Evolutionary conservation across 2,797 vertebrate genomes (phyloP).

Genomic region (Trematomus bernacchii): DNA sequence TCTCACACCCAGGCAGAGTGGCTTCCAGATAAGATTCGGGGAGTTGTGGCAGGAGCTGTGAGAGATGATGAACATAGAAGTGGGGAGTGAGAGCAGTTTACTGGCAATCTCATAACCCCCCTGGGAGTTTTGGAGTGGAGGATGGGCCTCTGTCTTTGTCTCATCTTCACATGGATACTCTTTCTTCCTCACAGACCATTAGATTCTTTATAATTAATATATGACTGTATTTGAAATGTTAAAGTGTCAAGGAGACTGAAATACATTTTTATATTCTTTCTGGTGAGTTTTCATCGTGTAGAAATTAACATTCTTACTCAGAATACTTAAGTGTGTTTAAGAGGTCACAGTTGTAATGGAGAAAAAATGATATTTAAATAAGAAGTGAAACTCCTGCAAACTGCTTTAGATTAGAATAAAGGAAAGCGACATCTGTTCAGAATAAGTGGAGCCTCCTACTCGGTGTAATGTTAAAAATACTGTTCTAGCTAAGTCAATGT

Average conservation of each 20-base stretch:
- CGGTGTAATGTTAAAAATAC: conserved; percentile 12
- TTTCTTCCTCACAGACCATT: conserved; percentile 39
- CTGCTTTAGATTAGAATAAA: conserved; percentile 22
- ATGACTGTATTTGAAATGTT: conserved; percentile 45
- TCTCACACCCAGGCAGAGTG: conserved; percentile 62
- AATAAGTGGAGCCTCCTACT: conserved; percentile 34
- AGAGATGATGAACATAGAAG: conserved; percentile 70
- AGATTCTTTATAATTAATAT: conserved; percentile 57
- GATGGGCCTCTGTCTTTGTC: conserved; percentile 56
- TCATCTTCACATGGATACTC: conserved; percentile 52
- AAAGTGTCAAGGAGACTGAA: conserved; percentile 37
- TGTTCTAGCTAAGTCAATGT: conserved; percentile 1
- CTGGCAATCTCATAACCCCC: conserved; percentile 67
- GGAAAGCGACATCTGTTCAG: conserved; percentile 52
- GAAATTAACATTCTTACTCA: conserved; percentile 13
- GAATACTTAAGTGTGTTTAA: conserved; percentile 20
- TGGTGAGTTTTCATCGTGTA: conserved; percentile 19
- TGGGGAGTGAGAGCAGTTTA: conserved; percentile 70
- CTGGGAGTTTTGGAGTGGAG: conserved; percentile 58
- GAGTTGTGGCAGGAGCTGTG: conserved; percentile 61
- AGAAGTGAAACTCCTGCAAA: conserved; percentile 13
- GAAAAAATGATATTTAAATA: conserved; percentile 31
- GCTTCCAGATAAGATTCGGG: conserved; percentile 72
- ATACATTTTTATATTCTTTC: conserved; percentile 26
- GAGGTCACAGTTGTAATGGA: conserved; percentile 33